These are phyloP conservation scores for Ophion slaviceki DNA, from an alignment of 2,888 invertebrate genomes.

Conservation along the genomic window DNA sequence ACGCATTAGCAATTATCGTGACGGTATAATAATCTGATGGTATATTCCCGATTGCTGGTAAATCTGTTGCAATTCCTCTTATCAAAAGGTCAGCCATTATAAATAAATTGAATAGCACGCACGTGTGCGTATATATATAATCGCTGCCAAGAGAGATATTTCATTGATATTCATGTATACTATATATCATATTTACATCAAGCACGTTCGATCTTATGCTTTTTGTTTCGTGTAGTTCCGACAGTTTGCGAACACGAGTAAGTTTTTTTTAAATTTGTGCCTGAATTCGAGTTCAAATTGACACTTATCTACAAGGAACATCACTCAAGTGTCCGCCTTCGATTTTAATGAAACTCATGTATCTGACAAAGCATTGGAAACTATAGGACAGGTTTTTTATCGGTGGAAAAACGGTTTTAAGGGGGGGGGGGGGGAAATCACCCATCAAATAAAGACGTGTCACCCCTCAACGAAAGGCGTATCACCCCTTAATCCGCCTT, in stretches of 20 bases:
- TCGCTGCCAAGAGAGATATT: background rate
- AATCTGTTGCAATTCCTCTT: background rate
- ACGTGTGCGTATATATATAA: background rate
- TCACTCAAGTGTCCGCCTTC: no score
- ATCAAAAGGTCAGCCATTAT: background rate
- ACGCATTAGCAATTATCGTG: background rate
- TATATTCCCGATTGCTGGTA: background rate
- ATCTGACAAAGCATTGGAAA: no score
- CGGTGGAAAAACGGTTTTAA: no score
- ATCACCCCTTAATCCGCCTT: no score
- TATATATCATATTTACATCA: background rate
- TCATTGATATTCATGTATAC: background rate
- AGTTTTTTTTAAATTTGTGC: background rate
- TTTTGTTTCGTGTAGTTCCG: background rate
- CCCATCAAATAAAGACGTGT: no score
- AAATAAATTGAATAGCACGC: background rate
- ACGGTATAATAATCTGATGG: background rate
- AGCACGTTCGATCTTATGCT: background rate
- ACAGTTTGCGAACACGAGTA: background rate
- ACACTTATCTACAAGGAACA: background rate
- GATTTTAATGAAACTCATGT: no score
- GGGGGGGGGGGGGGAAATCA: no score
- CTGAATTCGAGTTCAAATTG: background rate
- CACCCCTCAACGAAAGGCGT: no score
- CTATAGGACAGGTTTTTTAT: no score